Percentiles rank a stretch among this genome's conserved stretches.
These are phyloP conservation scores for Isurus oxyrinchus DNA, from an alignment of 2,113 vertebrate genomes.

Conservation along the genomic window DNA sequence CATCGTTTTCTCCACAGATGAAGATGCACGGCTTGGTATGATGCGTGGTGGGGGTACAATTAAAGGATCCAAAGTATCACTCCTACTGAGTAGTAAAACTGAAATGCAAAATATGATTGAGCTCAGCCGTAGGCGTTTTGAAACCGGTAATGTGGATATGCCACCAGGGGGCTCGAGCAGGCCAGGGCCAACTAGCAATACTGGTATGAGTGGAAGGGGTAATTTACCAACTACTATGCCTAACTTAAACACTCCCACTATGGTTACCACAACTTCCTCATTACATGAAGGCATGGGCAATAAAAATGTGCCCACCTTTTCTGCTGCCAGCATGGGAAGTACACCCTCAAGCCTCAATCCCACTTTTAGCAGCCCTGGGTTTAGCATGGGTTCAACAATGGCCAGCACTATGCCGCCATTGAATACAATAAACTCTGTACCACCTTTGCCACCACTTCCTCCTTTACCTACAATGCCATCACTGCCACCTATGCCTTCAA, in stretches of 20 bases:
- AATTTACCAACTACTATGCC: conserved; percentile 69
- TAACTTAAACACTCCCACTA: conserved; percentile 74
- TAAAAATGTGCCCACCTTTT: conserved; percentile 77
- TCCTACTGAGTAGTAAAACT: conserved; percentile 97
- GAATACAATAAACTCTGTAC: conserved; percentile 69
- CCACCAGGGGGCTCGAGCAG: conserved; percentile 75
- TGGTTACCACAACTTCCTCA: conserved; percentile 73
- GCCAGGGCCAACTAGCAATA: conserved; percentile 68
- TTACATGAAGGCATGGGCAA: conserved; percentile 70
- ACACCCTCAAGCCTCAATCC: conserved; percentile 77
- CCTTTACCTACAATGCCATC: conserved; percentile 82
- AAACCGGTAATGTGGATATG: conserved; percentile 79
- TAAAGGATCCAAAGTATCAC: conserved; percentile 94
- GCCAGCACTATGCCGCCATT: conserved; percentile 70
- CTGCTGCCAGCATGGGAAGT: conserved; percentile 66
- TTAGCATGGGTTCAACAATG: conserved; percentile 71
- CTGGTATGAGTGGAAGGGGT: conserved; percentile 70
- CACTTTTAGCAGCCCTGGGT: conserved; percentile 80
- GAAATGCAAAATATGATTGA: conserved; percentile 99
- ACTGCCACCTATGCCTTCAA: conserved; percentile 83
- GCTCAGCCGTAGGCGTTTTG: conserved; percentile 93
- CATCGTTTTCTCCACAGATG: conserved; percentile 99
- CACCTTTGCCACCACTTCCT: conserved; percentile 78
- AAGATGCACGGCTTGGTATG: conserved; percentile 99
- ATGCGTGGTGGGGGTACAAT: conserved; percentile 98